A percentile compares a stretch with the other conserved stretches of the same genome.
Conservation (phyloP, 2,797 vertebrate species). For the Crenichthys baileyi region DNA sequence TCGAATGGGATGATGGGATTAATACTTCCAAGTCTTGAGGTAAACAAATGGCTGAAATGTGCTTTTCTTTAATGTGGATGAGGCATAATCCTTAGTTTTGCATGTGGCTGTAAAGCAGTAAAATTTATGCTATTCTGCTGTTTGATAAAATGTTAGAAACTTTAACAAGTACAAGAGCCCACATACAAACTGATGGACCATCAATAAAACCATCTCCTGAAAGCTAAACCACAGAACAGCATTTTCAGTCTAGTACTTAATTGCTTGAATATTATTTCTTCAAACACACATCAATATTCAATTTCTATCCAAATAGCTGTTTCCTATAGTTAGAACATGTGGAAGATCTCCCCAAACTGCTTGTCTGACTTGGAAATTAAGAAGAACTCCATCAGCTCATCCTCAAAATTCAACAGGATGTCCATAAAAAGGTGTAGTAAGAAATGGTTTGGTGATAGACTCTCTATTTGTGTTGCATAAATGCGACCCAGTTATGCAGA, state of each 20-base stretch:
- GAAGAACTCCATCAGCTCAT: background rate
- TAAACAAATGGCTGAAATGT: constrained; percentile 67
- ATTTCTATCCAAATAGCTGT: background rate
- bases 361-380: background rate
- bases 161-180: constrained; percentile 24
- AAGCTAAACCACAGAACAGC: constrained; percentile 17
- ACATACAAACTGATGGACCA: constrained; percentile 5
- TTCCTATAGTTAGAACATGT: background rate
- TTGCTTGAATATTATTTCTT: background rate
- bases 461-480: background rate
- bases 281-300: no score
- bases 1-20: background rate
- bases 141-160: constrained; percentile 13
- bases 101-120: constrained; percentile 27
- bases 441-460: background rate
- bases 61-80: constrained; percentile 52
- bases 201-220: constrained; percentile 18
- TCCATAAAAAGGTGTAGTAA: background rate
- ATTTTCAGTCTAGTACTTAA: background rate
- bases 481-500: background rate
- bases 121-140: background rate
- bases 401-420: background rate
- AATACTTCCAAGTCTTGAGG: constrained; percentile 21
- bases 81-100: constrained; percentile 5
- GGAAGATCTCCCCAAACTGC: background rate